phyloP scores from a whole-genome alignment of 2,113 vertebrate genomes.

The Calyptomena viridis region DNA sequence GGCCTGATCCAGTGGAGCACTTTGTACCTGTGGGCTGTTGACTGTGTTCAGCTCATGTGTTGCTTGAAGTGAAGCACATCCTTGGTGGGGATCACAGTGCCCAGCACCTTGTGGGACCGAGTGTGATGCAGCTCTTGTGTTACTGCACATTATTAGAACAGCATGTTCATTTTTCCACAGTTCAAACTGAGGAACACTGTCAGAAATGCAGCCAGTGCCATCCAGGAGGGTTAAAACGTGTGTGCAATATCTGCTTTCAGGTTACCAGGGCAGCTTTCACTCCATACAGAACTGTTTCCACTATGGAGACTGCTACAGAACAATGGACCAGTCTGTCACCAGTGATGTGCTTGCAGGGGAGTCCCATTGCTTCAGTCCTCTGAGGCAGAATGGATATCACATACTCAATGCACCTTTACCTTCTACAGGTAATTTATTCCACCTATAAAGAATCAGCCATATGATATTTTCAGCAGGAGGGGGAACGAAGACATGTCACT shows the following conservation, averaged over 20 bases:
- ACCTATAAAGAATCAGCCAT: not conserved
- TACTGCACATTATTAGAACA: not conserved
- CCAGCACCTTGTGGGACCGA: not conserved
- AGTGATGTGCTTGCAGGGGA: slow-evolving; percentile 80
- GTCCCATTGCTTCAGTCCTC: slow-evolving; percentile 80
- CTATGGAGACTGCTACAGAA: slow-evolving; percentile 89
- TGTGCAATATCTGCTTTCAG: slow-evolving; percentile 72
- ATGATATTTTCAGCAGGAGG: not conserved
- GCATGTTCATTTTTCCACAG: not conserved
- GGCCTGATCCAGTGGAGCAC: not conserved
- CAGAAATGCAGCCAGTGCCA: not conserved
- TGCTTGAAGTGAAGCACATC: not conserved
- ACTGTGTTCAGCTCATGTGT: not conserved
- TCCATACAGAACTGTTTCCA: slow-evolving; percentile 90
- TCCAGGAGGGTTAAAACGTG: not conserved
- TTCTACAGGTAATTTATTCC: slow-evolving; percentile 78
- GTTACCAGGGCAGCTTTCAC: slow-evolving; percentile 95
- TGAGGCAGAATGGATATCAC: slow-evolving; percentile 88
- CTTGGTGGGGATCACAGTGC: not conserved
- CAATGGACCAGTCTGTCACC: slow-evolving; percentile 79
- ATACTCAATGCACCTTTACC: slow-evolving; percentile 77
- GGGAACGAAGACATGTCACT: not conserved
- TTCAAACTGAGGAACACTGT: not conserved
- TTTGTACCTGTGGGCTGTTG: not conserved
- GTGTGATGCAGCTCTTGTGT: not conserved